Evolutionary conservation across 1,140 invertebrate species (phyloP).

Genomic region (Neodiprion fabricii): DNA sequence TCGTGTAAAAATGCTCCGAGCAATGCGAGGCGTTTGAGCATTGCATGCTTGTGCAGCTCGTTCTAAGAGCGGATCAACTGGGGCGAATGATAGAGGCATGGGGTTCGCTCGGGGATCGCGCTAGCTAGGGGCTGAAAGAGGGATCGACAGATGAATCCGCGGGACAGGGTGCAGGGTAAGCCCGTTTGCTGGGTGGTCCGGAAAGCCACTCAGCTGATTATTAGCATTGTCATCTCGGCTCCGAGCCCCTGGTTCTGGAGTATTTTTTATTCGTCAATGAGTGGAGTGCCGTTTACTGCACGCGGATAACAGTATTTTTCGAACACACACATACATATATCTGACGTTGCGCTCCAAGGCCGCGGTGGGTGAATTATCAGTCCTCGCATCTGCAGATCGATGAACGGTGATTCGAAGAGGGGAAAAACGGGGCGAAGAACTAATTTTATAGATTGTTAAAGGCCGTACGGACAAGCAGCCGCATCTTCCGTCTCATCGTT

Average conservation of each 20-base stretch:
- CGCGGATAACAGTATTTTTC: not conserved
- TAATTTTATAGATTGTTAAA: too few species aligned
- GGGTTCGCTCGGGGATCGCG: conserved; percentile 16
- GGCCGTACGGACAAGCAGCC: too few species aligned
- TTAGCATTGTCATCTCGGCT: conserved; percentile 49
- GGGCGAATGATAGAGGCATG: conserved; percentile 11
- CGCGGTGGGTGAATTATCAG: too few species aligned
- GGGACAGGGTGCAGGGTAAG: conserved; percentile 22
- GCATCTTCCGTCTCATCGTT: too few species aligned
- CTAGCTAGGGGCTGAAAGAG: not conserved
- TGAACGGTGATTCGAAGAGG: too few species aligned
- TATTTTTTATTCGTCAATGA: not conserved
- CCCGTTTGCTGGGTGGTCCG: not conserved
- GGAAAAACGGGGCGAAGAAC: too few species aligned
- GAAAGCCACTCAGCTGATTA: conserved; percentile 48
- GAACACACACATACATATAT: too few species aligned
- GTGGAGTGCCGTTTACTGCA: not conserved
- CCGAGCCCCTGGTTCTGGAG: not conserved
- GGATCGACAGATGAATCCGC: conserved; percentile 9
- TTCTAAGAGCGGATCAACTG: not conserved
- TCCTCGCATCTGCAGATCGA: too few species aligned
- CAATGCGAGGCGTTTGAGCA: not conserved
- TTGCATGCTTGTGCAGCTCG: not conserved
- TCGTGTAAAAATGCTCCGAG: not conserved
- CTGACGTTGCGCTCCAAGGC: too few species aligned